Evolutionary conservation across 1,140 invertebrate genomes (phyloP).

Genomic region (Homalodisca vitripennis): DNA sequence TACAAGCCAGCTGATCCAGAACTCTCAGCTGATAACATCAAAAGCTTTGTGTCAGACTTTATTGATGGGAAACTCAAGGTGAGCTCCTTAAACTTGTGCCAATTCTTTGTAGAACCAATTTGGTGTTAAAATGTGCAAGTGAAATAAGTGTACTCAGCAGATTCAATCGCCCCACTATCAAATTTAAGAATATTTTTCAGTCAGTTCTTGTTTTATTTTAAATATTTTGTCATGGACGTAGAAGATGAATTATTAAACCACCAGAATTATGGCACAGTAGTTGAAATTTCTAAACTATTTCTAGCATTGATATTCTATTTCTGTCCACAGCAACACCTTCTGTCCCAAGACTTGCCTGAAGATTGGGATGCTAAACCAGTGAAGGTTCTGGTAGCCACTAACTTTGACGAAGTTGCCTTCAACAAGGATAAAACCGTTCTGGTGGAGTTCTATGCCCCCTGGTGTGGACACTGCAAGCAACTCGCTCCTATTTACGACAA

Average conservation of each 20-base stretch:
- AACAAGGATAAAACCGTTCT: conserved; percentile 91
- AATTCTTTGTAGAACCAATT: no score
- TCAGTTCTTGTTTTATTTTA: no score
- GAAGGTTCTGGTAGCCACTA: conserved; percentile 90
- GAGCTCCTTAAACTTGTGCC: no score
- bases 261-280: no score
- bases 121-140: no score
- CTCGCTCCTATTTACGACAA: conserved; percentile 92
- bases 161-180: no score
- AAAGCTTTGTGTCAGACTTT: conserved; percentile 84
- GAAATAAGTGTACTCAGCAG: no score
- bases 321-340: conserved; percentile 79
- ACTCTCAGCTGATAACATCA: conserved; percentile 72
- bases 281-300: no score
- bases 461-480: conserved; percentile 97
- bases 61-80: conserved; percentile 91
- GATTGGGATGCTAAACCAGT: conserved; percentile 98
- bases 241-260: no score
- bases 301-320: no score
- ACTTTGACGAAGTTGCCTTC: conserved; percentile 93
- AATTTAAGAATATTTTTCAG: no score
- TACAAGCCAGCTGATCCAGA: conserved; percentile 88
- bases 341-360: conserved; percentile 91
- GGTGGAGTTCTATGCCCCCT: conserved; percentile 98
- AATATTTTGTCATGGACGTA: no score